Conservation (phyloP, 2,888 invertebrate species). For the Xylota sylvarum region DNA sequence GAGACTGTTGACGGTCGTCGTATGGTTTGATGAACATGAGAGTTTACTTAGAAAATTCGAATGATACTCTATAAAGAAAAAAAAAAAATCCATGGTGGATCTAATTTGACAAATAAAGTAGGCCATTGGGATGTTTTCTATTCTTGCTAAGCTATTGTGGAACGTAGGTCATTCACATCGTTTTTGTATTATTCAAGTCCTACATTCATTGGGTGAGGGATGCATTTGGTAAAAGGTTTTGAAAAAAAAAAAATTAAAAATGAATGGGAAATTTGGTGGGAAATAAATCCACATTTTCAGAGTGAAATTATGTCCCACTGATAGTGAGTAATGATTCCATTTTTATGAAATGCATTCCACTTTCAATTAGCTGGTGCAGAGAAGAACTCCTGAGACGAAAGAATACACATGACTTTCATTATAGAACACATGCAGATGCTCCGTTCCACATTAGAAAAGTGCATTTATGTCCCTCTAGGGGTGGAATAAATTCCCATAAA, state of each 20-base stretch:
- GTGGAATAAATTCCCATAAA: no score
- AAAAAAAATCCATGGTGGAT: not conserved
- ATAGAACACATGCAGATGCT: no score
- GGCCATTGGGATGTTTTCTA: not conserved
- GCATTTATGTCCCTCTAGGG: no score
- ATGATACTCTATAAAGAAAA: no score
- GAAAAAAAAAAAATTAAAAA: no score
- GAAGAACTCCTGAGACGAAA: no score
- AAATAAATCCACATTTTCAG: no score
- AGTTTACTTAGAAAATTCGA: not conserved
- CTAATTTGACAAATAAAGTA: not conserved
- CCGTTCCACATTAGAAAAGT: no score
- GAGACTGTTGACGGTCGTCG: not conserved
- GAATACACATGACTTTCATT: no score
- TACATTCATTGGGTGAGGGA: not conserved
- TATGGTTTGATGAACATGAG: constrained; percentile 6
- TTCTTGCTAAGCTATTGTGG: not conserved
- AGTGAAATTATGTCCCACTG: no score
- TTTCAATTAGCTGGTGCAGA: no score
- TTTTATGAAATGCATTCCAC: not conserved
- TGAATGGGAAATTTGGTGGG: no score
- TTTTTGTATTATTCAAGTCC: not conserved
- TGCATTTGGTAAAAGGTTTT: not conserved
- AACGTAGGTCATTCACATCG: constrained; percentile 11
- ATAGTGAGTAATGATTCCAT: not conserved